Base-by-base conservation (phyloP, 2,113 vertebrate genomes). In the Pampusana beccarii region DNA sequence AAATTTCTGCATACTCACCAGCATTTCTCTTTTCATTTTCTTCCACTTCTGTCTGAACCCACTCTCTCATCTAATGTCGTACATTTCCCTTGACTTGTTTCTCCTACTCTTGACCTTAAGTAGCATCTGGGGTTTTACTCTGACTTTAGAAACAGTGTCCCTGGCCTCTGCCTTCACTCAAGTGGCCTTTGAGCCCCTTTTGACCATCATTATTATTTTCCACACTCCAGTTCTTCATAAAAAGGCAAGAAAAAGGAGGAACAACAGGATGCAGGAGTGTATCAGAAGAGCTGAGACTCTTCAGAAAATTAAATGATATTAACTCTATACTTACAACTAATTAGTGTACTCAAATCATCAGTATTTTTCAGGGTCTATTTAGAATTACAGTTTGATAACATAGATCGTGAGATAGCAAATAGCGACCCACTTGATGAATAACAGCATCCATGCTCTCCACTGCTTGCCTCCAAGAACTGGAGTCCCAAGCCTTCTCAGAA, bases 291-390 rank as follows among this genome's bases (percentile, higher is more conserved):
- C 70, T 42, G 51, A 90, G 44, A 54, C 74, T 94, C 91, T 90
- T 85, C 58, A 95, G 93, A 72, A 95, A 95, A 95, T 82, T 25
- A 48, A 87, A 94, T 72, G 2, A 73, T 80, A 66, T 62, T 90
- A 77, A 82, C 62, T 73, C 83, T 77, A 62, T 86, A 44, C 46
- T 88, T 85, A 72, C 50, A 96, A 91, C 82, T 82, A 87, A 94
- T 88, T 51, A 70, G 17, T 34, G 42, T 82, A 73, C 60, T 82
- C 73, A 91, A 80, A 90, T 58, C 10, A 81, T 36, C 0, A 0
- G 12, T 61, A 64, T 92, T 93, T 95, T 93, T 80, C 50, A 24
- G 73, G 16, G 54, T 66, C 54, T 85, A n/a, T 87, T 89, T 79
- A 82, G 50, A 91, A 80, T 77, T 66, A 75, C 28, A 57, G 28